These are phyloP conservation scores for Pardosa pseudoannulata DNA, from an alignment of 2,888 invertebrate species.

Conservation along the genomic window DNA sequence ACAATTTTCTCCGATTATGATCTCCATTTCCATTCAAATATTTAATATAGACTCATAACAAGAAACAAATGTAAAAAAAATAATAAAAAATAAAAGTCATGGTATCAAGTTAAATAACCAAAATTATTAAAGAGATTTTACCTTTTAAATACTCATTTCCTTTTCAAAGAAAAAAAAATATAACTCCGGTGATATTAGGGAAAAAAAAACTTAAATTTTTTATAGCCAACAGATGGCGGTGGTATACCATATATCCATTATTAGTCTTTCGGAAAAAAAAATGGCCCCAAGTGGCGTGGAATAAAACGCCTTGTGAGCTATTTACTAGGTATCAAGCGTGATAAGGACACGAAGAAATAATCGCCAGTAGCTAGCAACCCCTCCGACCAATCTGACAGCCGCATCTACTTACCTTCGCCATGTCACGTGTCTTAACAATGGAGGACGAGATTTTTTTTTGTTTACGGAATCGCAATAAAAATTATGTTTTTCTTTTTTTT, in stretches of 20 bases:
- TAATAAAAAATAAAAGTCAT: too few relatives aligned
- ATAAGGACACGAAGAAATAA: slow-evolving; percentile 32
- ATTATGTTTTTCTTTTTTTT: background rate
- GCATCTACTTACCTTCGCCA: slow-evolving; percentile 35
- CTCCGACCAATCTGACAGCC: slow-evolving; percentile 46
- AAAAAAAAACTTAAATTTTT: background rate
- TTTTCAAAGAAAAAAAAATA: too few relatives aligned
- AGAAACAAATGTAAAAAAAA: too few relatives aligned
- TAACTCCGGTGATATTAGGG: too few relatives aligned
- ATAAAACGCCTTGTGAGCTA: slow-evolving; percentile 40
- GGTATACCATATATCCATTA: slow-evolving; percentile 20
- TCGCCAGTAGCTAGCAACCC: slow-evolving; percentile 28
- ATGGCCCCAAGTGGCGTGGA: slow-evolving; percentile 54
- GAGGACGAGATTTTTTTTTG: slow-evolving; percentile 38
- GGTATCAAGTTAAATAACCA: too few relatives aligned
- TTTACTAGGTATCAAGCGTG: slow-evolving; percentile 42
- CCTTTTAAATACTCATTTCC: too few relatives aligned
- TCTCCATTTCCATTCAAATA: too few relatives aligned
- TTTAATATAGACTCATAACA: too few relatives aligned
- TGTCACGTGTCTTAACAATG: slow-evolving; percentile 38
- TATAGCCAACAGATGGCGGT: slow-evolving; percentile 55
- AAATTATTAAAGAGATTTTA: too few relatives aligned
- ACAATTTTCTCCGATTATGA: too few relatives aligned
- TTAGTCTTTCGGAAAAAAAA: slow-evolving; percentile 27
- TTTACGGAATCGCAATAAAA: background rate